Evolutionary conservation across 2,797 vertebrate genomes (phyloP), one percentile per base, ranked within the genome.

Genomic region (Thamnophis elegans): DNA sequence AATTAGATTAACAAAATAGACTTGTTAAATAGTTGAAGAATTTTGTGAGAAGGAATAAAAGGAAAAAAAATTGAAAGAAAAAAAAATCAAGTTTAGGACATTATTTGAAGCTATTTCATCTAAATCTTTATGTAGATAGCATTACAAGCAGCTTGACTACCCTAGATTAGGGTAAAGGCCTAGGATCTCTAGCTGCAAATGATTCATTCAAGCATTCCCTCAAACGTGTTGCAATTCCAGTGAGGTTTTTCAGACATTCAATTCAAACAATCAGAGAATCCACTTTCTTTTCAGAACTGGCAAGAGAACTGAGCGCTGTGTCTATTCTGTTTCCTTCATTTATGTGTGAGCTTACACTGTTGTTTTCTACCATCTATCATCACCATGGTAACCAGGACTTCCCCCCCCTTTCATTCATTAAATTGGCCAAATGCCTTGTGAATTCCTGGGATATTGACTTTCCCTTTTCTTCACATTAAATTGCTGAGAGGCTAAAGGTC

Each of bases 371-470:
- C 55, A 8, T 16, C 68, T 78, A 20, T 59, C 28, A 60, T 92
- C 55, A 59, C 91, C 54, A 65, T 91, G 53, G 60, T n/a, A 92
- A 89, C 88, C 3, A 32, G 60, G 59, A 60, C 36, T 26, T 65
- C n/a, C 4, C 2, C 5, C 8, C 14, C 7, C 42, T 26, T 3
- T 14, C 87, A 51, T 90, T 92, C 88, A 87, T 55, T 90, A 90
- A 92, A 90, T 68, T 90, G 88, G 88, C 88, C 55, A 90, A 90
- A 90, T 58, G 92, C 59, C 89, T n/a, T 32, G 53, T 58, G 60
- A 87, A 90, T 87, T 90, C 60, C 88, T 87, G 60, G 32, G 82
- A 92, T 90, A 90, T 86, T 92, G 92, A 90, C 60, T 92, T 90
- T 51, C 82, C 47, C 86, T 88, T 92, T 90, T 47, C 59, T 92